These are phyloP conservation scores for Diplolepis rosae DNA, from an alignment of 2,888 invertebrate species.

Conservation along the genomic window DNA sequence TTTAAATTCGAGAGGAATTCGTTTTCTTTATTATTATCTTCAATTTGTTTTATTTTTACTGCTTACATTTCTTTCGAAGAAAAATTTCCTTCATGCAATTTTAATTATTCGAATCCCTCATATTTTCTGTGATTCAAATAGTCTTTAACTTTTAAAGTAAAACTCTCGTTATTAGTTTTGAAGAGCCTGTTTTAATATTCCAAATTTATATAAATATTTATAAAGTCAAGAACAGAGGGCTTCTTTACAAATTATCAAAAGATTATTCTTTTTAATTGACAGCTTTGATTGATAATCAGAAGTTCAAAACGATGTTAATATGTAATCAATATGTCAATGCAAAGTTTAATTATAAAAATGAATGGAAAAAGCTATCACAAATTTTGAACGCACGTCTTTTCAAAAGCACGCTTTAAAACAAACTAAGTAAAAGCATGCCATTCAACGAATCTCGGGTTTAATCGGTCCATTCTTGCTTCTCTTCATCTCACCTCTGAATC, in stretches of 20 bases:
- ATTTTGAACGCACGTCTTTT: slow-evolving; percentile 53
- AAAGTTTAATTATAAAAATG: neutral
- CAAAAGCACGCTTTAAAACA: slow-evolving; percentile 56
- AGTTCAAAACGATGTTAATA: no score
- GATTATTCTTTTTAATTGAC: no score
- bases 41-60: neutral
- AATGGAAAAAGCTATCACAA: no score
- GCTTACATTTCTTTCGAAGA: neutral
- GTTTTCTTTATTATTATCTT: neutral
- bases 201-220: no score
- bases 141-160: no score
- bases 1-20: neutral
- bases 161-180: no score
- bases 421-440: slow-evolving; percentile 55
- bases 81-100: no score
- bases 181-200: no score
- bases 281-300: no score
- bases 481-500: neutral
- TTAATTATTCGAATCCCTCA: no score
- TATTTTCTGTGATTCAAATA: no score
- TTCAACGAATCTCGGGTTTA: slow-evolving; percentile 11
- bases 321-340: neutral
- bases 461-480: neutral
- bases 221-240: neutral
- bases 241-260: neutral